Evolutionary conservation across 2,888 invertebrate species (phyloP), one percentile per base, ranked within the genome.

Genomic region (Hirtodrosophila trivittata): DNA sequence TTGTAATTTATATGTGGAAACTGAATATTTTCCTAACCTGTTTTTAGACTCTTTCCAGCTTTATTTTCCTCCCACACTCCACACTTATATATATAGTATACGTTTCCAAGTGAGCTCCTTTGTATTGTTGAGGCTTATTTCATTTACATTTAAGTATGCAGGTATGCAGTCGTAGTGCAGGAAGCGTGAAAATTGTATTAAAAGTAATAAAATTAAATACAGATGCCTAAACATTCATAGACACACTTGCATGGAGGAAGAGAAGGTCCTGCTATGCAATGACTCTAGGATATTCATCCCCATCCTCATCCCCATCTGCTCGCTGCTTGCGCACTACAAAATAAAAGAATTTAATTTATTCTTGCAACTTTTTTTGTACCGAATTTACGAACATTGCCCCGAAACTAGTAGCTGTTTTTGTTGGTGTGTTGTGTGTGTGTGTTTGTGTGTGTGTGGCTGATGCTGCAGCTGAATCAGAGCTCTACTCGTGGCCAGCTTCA

Each of bases 261-360:
- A 42, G 35, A 30, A 25, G 28, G 9, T 9, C 9, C 28, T 28
- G n/a, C 7, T 28, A 28, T 7, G 28, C 5, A 1, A 1, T 9
- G 7, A 1, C 28, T 28, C 6, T 6, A 25, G 4, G 6, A 4
- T 25, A 3, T 6, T 3, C 25, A 25, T 37, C 21, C 45, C 32
- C 52, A 43, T 46, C 9, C 64, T 45, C 51, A 47, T 21, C 43
- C 41, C 47, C 43, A 38, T 38, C 28, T 1, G 10, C 18, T 26
- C 12, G 30, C 32, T 66, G 50, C 21, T 37, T 26, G 26, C 56
- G 13, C 57, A 60, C 55, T 39, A 41, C 78, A 69, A 71, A 67
- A 72, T 69, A 86, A 85, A 67, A 72, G 69, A 86, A 86, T 86
- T 82, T 82, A 82, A 82, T 82, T 82, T 86, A 82, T 82, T 82